Base-by-base conservation (phyloP, 2,113 vertebrate genomes). In the Orcinus orca region DNA sequence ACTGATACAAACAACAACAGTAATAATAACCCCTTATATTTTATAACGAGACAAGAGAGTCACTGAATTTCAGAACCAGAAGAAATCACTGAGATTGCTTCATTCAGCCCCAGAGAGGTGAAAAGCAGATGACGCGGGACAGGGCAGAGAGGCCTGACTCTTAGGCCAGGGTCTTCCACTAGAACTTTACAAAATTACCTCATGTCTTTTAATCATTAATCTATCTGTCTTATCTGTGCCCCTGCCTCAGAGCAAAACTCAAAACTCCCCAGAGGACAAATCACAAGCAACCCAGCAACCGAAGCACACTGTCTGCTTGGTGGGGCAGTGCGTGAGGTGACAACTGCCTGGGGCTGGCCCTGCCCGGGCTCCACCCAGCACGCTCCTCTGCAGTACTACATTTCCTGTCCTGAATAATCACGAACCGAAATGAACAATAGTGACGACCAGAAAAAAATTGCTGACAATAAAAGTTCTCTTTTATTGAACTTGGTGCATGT, bases 201-300 rank as follows among this genome's bases (percentile, higher is more conserved):
- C n/a, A n/a, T 5, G 1, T 9, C 82, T 76, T 60, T 76, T 74
- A 55, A 60, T 62, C n/a, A 63, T 74, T 90, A 94, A 60, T 60
- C 26, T 55, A 13, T 31, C 47, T 88, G 29, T 74, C 68, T 94
- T 23, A 77, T 26, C 68, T 83, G 41, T 77, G 13, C 3, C 68
- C 26, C 38, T 91, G 53, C 23, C 53, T 65, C 41, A 58, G 25
- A 63, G 50, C 26, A 92, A 84, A 84, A 71, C 77, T 44, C 36
- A 62, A 65, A 83, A 63, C 68, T 96, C 29, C 38, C 70, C 53
- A 71, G 83, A 44, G 70, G 18, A 88, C 17, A 88, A 77, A 44
- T 63, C 70, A 70, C 29, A 88, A n/a, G 33, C 29, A 53, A 68
- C 53, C 44, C 36, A n/a, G 53, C 58, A 58, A 44, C 11, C 47